Percentiles rank a stretch among this genome's conserved stretches.
phyloP scores from a whole-genome alignment of 2,888 invertebrate genomes.

The Temnothorax rugatulus region DNA sequence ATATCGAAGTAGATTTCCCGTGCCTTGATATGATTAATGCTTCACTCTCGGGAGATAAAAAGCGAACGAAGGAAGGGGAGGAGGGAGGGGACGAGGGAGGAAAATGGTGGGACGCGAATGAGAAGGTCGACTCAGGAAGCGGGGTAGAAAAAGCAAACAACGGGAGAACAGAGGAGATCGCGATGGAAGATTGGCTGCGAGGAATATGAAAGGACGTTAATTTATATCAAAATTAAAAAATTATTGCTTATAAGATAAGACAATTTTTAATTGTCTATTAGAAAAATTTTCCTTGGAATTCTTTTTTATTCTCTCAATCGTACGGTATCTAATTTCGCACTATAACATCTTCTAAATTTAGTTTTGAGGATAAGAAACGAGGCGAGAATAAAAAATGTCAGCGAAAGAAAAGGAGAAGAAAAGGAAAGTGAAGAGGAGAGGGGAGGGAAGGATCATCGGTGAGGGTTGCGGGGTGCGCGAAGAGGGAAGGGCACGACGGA shows the following conservation, averaged over 20 bases:
- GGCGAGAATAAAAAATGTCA: constrained; percentile 23
- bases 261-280: background rate
- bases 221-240: constrained; percentile 22
- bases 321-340: background rate
- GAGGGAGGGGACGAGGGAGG: background rate
- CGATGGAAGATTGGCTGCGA: constrained; percentile 31
- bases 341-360: background rate
- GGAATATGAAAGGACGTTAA: background rate
- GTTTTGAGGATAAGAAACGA: background rate
- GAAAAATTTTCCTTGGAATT: background rate
- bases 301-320: background rate
- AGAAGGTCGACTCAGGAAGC: constrained; percentile 14
- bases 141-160: constrained; percentile 64
- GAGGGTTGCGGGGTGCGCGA: constrained; percentile 17
- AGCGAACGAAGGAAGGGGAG: constrained; percentile 35
- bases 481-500: constrained; percentile 41
- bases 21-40: constrained; percentile 85
- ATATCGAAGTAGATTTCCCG: constrained; percentile 81
- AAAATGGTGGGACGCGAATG: constrained; percentile 33
- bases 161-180: constrained; percentile 50
- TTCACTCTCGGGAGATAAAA: constrained; percentile 75
- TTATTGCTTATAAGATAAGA: background rate
- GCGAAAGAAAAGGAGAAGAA: constrained; percentile 31
- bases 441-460: too few relatives aligned
- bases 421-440: background rate